Evolutionary conservation across 2,113 vertebrate species (phyloP).

Genomic region (Galeopterus variegatus): DNA sequence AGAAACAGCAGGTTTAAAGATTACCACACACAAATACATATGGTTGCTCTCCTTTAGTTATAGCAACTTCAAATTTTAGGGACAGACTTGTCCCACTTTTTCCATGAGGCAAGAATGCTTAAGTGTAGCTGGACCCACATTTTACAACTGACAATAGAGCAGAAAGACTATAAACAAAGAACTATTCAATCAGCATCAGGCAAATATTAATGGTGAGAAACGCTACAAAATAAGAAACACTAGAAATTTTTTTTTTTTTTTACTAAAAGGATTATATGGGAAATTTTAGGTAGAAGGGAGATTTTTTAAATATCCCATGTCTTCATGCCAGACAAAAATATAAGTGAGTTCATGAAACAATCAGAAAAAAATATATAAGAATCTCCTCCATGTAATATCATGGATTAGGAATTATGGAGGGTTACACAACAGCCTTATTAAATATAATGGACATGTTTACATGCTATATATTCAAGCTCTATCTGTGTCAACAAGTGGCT

Average conservation of each 20-base stretch:
- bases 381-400: not conserved
- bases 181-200: not conserved
- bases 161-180: not conserved
- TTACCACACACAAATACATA: not conserved
- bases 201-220: not conserved
- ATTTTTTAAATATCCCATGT: constrained; percentile 18
- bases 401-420: not conserved
- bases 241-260: not conserved
- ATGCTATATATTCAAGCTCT: not conserved
- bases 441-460: not conserved
- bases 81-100: not conserved
- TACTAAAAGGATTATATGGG: not conserved
- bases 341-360: not conserved
- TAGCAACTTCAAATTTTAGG: not conserved
- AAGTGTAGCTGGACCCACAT: not conserved
- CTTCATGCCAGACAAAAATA: constrained; percentile 16
- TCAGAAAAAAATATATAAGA: not conserved
- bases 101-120: not conserved
- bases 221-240: not conserved
- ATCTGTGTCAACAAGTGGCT: not conserved
- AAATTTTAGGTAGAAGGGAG: not conserved
- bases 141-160: not conserved
- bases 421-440: not conserved
- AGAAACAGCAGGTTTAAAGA: not conserved
- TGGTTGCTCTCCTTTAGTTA: not conserved